Conservation (phyloP, 2,113 vertebrate genomes). For the Brienomyrus brachyistius region DNA sequence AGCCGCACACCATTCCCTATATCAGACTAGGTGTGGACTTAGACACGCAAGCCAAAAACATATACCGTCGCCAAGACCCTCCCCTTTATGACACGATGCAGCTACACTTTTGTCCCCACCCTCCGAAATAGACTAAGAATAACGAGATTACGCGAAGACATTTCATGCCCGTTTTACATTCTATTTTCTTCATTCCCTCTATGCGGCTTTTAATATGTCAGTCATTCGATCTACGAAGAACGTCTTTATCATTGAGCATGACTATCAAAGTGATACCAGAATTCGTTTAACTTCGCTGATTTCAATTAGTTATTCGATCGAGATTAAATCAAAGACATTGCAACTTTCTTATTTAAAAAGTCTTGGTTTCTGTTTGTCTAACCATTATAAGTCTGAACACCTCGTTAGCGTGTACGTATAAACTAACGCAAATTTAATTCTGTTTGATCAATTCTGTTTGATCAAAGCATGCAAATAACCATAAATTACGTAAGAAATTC, state of each 20-base stretch:
- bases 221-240: background rate
- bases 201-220: background rate
- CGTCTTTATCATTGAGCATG: background rate
- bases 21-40: slow-evolving; percentile 56
- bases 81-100: slow-evolving; percentile 60
- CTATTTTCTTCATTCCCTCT: background rate
- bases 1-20: slow-evolving; percentile 14
- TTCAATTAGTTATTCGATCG: background rate
- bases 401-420: background rate
- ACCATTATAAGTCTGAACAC: background rate
- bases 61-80: slow-evolving; percentile 56
- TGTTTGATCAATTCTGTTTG: background rate
- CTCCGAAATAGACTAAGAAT: slow-evolving; percentile 35
- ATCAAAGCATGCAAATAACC: background rate
- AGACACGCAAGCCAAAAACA: slow-evolving; percentile 56
- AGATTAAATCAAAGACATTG: background rate
- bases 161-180: background rate
- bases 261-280: background rate
- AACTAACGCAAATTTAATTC: background rate
- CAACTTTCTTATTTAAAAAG: background rate
- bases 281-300: background rate
- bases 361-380: background rate
- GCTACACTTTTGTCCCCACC: slow-evolving; percentile 54
- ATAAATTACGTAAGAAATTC: background rate
- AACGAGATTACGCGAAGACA: background rate